Percentiles rank a stretch among this genome's conserved stretches.
Evolutionary conservation across 2,888 invertebrate genomes (phyloP).

Genomic region (Phania funesta): DNA sequence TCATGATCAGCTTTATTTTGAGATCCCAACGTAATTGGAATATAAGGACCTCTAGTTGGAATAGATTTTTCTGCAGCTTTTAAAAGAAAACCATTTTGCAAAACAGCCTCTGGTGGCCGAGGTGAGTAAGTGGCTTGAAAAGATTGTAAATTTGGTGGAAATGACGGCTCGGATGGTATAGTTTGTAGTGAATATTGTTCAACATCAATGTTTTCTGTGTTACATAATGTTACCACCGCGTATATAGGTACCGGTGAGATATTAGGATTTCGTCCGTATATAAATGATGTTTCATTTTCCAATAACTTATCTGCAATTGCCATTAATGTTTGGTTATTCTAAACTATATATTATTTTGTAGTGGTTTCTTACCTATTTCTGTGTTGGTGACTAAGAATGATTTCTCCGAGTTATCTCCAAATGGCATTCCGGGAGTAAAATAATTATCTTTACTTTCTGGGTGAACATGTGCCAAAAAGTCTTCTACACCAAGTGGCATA

Average conservation of each 20-base stretch:
- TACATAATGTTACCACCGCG: slow-evolving; percentile 82
- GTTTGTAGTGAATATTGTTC: slow-evolving; percentile 12
- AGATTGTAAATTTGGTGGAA: not conserved
- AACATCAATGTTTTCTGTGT: slow-evolving; percentile 40
- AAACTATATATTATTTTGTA: not conserved
- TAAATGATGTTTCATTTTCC: slow-evolving; percentile 81
- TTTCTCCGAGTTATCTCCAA: slow-evolving; percentile 79
- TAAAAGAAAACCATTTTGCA: slow-evolving; percentile 42
- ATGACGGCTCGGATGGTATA: not conserved
- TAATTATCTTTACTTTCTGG: slow-evolving; percentile 76
- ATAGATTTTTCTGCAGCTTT: slow-evolving; percentile 62
- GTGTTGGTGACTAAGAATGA: slow-evolving; percentile 81
- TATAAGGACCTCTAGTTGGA: slow-evolving; percentile 75
- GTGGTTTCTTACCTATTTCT: slow-evolving; percentile 78
- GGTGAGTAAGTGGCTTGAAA: slow-evolving; percentile 16
- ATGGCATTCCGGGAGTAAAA: slow-evolving; percentile 73
- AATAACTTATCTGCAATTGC: slow-evolving; percentile 74
- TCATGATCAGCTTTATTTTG: slow-evolving; percentile 73
- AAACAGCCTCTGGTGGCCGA: not conserved
- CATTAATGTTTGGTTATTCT: no score
- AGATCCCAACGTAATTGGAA: slow-evolving; percentile 77
- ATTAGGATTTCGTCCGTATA: slow-evolving; percentile 83
- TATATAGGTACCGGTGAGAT: slow-evolving; percentile 83
- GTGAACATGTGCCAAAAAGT: slow-evolving; percentile 83
- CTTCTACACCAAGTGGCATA: slow-evolving; percentile 83